Conservation (phyloP, 2,888 invertebrate species). For the Melanargia galathea region DNA sequence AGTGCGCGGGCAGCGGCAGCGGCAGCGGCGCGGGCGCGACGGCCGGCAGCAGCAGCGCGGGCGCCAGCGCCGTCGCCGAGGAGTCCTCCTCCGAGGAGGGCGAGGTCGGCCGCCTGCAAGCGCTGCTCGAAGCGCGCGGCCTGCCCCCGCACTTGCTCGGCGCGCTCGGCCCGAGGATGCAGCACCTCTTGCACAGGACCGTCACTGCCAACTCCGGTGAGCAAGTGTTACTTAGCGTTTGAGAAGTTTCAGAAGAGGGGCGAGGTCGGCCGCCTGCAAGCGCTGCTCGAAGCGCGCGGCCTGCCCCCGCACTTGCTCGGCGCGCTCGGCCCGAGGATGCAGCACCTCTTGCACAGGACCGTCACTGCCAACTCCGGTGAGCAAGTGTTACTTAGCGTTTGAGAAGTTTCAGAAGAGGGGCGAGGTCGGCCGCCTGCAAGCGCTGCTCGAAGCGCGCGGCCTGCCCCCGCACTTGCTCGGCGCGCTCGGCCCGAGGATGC, state of each 20-base stretch:
- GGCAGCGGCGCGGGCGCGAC: conserved; percentile 57
- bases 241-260: neutral
- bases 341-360: neutral
- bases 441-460: no score
- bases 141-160: conserved; percentile 98
- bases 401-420: no score
- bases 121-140: conserved; percentile 95
- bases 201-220: conserved; percentile 88
- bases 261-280: neutral
- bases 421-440: no score
- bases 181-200: conserved; percentile 95
- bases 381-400: no score
- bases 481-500: no score
- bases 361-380: neutral
- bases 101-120: conserved; percentile 97
- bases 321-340: neutral
- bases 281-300: neutral
- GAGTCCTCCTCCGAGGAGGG: conserved; percentile 89
- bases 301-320: neutral
- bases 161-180: conserved; percentile 97
- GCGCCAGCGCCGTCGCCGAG: conserved; percentile 84
- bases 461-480: no score
- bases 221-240: neutral
- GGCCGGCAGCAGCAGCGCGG: conserved; percentile 59
- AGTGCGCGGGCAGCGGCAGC: conserved; percentile 55